Conservation (phyloP, 2,113 vertebrate genomes). For the Romanogobio albipinnatus region DNA sequence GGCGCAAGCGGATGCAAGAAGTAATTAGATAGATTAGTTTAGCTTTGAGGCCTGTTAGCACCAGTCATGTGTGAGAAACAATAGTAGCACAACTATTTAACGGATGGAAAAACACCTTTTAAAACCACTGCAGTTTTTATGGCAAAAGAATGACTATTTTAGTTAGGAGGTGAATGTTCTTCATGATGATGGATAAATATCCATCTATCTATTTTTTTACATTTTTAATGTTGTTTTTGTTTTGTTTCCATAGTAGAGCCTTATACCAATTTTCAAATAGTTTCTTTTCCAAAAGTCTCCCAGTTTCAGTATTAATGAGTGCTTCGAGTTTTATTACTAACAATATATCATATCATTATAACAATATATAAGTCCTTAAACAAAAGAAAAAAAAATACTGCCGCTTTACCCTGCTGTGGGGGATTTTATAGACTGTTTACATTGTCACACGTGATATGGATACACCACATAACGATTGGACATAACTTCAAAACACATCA, state of each 20-base stretch:
- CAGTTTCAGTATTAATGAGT: not conserved
- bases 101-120: not conserved
- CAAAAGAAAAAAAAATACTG: not conserved
- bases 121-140: not conserved
- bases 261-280: not conserved
- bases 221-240: not conserved
- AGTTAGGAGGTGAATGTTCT: not conserved
- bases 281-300: constrained; percentile 12
- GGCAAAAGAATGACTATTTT: not conserved
- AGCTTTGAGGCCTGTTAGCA: constrained; percentile 20
- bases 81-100: constrained; percentile 25
- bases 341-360: no score
- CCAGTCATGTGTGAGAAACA: constrained; percentile 26
- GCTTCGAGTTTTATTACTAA: not conserved
- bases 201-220: not conserved
- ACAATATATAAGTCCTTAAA: no score
- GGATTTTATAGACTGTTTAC: constrained; percentile 1
- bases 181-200: not conserved
- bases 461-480: not conserved
- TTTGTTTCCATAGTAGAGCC: not conserved
- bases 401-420: not conserved
- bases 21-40: constrained; percentile 23
- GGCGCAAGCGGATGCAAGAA: not conserved
- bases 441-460: not conserved
- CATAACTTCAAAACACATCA: not conserved